These are phyloP conservation scores for Takifugu bimaculatus DNA, from an alignment of 2,113 vertebrate genomes.

Conservation along the genomic window DNA sequence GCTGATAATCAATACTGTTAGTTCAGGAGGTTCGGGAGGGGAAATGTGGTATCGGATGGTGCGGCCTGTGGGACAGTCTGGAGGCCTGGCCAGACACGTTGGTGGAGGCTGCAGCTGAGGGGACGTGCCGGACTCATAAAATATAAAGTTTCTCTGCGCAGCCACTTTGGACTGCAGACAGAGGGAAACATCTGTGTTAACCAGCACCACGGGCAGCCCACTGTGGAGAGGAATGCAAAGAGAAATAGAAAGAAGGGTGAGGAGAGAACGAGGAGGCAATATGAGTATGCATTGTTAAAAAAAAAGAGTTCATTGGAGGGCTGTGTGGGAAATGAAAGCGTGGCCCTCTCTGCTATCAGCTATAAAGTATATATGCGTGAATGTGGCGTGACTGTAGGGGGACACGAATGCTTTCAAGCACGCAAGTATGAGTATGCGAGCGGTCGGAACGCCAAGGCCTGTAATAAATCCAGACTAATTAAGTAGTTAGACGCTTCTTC, in stretches of 20 bases:
- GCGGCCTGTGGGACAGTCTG: constrained; percentile 24
- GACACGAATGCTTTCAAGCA: constrained; percentile 38
- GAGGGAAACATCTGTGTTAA: constrained; percentile 95
- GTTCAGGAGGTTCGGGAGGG: constrained; percentile 30
- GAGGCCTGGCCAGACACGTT: constrained; percentile 32
- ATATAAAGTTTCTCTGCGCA: constrained; percentile 73
- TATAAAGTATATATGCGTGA: constrained; percentile 20
- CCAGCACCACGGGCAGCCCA: constrained; percentile 83
- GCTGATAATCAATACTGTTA: constrained; percentile 57
- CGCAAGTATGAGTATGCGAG: constrained; percentile 12
- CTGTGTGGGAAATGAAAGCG: constrained; percentile 10
- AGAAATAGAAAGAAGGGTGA: constrained; percentile 48
- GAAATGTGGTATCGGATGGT: constrained; percentile 40
- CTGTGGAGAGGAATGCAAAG: constrained; percentile 85
- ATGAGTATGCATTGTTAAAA: constrained; percentile 16
- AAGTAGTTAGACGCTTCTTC: constrained; percentile 41
- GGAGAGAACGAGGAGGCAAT: constrained; percentile 37
- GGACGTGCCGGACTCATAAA: constrained; percentile 62
- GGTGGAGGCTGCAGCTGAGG: constrained; percentile 43
- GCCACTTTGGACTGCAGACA: constrained; percentile 79
- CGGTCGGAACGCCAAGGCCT: constrained; percentile 35
- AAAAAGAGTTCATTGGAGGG: constrained; percentile 11
- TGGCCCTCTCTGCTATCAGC: neutral
- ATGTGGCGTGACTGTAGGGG: constrained; percentile 36
- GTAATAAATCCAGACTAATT: constrained; percentile 56